Base-by-base conservation (phyloP, 2,888 invertebrate species). In the Amiota communis region DNA sequence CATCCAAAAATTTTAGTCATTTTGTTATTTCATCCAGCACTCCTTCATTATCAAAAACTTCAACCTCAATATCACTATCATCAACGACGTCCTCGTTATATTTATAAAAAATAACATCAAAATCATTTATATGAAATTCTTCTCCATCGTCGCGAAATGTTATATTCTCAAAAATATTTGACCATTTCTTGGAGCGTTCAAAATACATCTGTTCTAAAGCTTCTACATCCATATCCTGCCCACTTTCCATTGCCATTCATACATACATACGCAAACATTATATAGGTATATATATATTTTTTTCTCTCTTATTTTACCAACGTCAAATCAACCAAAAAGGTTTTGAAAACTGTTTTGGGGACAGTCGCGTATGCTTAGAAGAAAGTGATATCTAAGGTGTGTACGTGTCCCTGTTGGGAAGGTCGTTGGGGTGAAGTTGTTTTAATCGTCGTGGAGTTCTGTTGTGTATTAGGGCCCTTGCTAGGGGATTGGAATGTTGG, bases 111-210 rank as follows among this genome's bases (percentile, higher is more conserved):
- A 78, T 0, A 0, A 78, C 74, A 0, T 86, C 78, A 1, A 76
- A 65, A 1, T 76, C 47, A 2, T 75, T 9, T 13, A 77, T 1
- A 2, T 56, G 73, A 8, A 71, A 17, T 1, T 76, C 74, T 8
- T 75, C 73, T 23, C 75, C 78, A 36, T 78, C 80, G 20, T 76
- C 75, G 4, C 56, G 12, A 20, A 61, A 17, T 17, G 11, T 72
- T 48, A 72, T 72, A 11, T 63, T 15, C 83, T 81, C 76, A 0
- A 89, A 57, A 47, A 81, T 72, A 6, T 70, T 78, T 0, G 86
- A 72, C 89, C 89, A 88, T 1, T 8, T n/a, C 72, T 84, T 89
- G 0, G 85, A 87, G 23, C 89, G 86, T 69, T 87, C 82, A 71
- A 78, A 88, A 1, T 75, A 63, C 8, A 83, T 12, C 3, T 81